Conservation (phyloP, 2,113 vertebrate species). For the Burhinus oedicnemus region DNA sequence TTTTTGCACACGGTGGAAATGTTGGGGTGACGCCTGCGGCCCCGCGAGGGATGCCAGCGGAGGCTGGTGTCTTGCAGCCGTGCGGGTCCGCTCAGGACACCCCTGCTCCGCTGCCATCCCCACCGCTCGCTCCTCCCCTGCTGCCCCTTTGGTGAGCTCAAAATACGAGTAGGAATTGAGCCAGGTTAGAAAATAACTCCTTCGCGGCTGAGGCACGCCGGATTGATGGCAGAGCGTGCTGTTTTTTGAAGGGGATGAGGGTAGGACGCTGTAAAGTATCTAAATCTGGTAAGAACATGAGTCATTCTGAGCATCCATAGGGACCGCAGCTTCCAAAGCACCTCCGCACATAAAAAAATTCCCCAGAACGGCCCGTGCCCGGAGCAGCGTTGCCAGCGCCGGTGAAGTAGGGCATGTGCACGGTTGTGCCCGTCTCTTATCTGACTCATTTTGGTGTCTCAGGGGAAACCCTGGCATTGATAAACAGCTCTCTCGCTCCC, state of each 20-base stretch:
- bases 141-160: background rate
- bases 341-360: accelerated
- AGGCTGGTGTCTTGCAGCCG: background rate
- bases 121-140: background rate
- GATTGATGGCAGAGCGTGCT: background rate
- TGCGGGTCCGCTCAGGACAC: background rate
- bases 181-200: background rate
- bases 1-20: background rate
- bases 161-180: no score
- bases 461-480: conserved; percentile 54
- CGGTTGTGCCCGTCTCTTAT: conserved; percentile 9
- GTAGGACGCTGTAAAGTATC: accelerated
- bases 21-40: background rate
- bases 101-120: accelerated
- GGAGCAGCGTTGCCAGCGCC: background rate
- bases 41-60: background rate
- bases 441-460: conserved; percentile 51
- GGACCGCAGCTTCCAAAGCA: background rate
- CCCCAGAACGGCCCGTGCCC: accelerated
- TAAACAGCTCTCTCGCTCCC: conserved; percentile 55
- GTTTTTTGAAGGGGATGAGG: background rate
- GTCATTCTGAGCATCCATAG: background rate
- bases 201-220: accelerated
- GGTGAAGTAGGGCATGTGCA: background rate
- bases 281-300: accelerated